phyloP scores from a whole-genome alignment of 2,113 vertebrate genomes.

The Pseudopipra pipra region DNA sequence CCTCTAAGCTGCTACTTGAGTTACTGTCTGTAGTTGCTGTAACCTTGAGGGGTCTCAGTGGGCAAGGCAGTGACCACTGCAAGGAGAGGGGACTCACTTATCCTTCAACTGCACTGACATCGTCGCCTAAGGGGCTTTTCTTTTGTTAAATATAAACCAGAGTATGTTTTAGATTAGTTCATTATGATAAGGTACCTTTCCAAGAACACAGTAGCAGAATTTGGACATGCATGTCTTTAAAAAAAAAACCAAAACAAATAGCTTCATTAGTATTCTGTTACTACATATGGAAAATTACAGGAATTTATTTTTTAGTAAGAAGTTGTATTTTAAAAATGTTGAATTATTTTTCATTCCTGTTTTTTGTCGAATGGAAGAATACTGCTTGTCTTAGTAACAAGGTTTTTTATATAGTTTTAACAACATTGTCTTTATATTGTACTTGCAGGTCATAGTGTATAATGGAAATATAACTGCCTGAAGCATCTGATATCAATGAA shows the following conservation, averaged over 20 bases:
- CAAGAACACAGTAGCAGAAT: not conserved
- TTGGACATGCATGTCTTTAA: not conserved
- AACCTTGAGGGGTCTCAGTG: not conserved
- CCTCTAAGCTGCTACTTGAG: not conserved
- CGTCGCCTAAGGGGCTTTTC: not conserved
- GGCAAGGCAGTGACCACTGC: not conserved
- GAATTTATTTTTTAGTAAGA: not conserved
- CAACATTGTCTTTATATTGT: not conserved
- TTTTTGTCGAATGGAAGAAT: not conserved
- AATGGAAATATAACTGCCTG: not conserved
- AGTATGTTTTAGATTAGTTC: slow-evolving; percentile 19
- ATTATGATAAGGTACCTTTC: slow-evolving; percentile 11
- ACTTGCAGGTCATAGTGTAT: not conserved
- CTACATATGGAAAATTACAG: not conserved
- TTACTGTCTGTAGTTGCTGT: not conserved
- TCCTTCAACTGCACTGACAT: not conserved
- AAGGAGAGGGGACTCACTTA: not conserved
- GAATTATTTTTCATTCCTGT: not conserved
- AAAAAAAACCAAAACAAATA: not conserved
- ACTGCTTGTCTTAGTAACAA: not conserved
- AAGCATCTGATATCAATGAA: not conserved
- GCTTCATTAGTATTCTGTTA: not conserved
- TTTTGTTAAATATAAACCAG: not conserved
- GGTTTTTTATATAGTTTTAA: not conserved
- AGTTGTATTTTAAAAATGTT: not conserved